phyloP scores from a whole-genome alignment of 1,140 invertebrate species.

The Arctopsyche grandis region DNA sequence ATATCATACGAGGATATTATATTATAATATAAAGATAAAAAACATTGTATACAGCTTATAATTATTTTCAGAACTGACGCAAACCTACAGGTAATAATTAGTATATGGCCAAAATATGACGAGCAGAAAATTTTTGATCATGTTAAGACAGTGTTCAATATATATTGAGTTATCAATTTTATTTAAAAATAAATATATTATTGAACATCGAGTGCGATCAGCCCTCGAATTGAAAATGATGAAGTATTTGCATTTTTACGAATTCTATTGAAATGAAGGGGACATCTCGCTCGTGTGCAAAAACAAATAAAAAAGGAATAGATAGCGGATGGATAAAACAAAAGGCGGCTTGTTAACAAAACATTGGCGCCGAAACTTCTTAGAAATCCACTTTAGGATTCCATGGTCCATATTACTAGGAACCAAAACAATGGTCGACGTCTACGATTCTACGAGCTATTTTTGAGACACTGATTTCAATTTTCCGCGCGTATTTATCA shows the following conservation, averaged over 20 bases:
- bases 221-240: neutral
- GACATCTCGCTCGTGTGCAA: conserved; percentile 5
- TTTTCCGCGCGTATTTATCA: no score
- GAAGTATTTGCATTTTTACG: conserved; percentile 28
- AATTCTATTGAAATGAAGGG: conserved; percentile 1
- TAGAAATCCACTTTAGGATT: conserved; percentile 38
- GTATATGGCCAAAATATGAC: no score
- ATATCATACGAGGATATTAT: no score
- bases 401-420: conserved; percentile 45
- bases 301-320: neutral
- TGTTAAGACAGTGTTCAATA: no score
- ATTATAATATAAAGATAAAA: no score
- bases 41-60: no score
- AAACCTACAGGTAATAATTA: no score
- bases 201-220: neutral
- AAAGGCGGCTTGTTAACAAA: conserved; percentile 43
- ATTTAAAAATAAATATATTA: neutral
- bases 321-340: conserved; percentile 39
- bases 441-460: neutral
- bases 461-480: neutral
- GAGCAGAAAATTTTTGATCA: no score
- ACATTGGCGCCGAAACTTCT: conserved; percentile 52
- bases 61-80: no score
- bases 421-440: conserved; percentile 44
- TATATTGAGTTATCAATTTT: neutral